A percentile compares a stretch with the other conserved stretches of the same genome.
Conservation (phyloP, 2,888 invertebrate genomes). For the Seira musarum region DNA sequence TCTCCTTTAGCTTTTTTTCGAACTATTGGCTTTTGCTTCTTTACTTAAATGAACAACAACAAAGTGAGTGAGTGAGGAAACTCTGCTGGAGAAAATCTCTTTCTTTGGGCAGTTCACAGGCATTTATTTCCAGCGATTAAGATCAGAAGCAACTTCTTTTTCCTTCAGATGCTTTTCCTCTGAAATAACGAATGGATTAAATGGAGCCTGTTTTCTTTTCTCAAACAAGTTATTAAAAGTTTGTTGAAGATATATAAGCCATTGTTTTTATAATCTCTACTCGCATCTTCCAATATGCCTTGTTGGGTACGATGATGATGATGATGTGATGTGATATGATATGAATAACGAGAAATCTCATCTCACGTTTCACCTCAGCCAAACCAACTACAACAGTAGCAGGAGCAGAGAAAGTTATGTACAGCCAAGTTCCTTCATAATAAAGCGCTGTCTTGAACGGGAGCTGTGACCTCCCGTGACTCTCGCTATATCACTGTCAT, state of each 20-base stretch:
- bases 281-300: no score
- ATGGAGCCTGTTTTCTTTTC: not conserved
- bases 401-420: no score
- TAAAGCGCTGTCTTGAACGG: no score
- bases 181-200: not conserved
- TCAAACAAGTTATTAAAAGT: not conserved
- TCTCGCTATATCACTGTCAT: not conserved
- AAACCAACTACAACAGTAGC: no score
- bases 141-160: not conserved
- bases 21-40: not conserved
- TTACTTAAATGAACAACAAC: not conserved
- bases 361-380: conserved; percentile 9
- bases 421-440: no score
- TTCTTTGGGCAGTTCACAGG: not conserved
- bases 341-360: not conserved
- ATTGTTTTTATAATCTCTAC: not conserved
- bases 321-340: not conserved
- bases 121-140: not conserved
- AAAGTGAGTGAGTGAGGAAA: no score
- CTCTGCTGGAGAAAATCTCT: not conserved
- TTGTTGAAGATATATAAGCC: not conserved
- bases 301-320: no score
- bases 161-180: not conserved
- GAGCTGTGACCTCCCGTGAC: no score
- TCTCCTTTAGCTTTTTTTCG: not conserved